Evolutionary conservation across 2,888 invertebrate species (phyloP).

Genomic region (Heterodera filipjevi): DNA sequence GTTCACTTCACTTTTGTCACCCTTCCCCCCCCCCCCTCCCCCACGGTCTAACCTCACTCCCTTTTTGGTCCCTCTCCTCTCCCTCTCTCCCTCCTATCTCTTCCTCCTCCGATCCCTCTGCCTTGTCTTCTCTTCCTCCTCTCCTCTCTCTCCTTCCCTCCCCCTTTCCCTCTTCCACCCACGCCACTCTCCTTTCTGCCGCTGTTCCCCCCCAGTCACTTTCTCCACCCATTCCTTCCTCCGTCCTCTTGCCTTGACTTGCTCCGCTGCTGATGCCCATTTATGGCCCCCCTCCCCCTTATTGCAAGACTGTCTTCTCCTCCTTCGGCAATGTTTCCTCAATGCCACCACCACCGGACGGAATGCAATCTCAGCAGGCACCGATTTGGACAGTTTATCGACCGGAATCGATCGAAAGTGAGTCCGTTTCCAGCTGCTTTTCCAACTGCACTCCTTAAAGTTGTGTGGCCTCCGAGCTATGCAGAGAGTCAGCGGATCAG

Average conservation of each 20-base stretch:
- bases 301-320: conserved; percentile 13
- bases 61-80: too few species aligned
- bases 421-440: background rate
- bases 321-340: background rate
- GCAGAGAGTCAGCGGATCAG: background rate
- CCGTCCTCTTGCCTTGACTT: background rate
- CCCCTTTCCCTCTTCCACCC: background rate
- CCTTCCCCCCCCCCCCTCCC: too few species aligned
- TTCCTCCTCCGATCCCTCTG: too few species aligned
- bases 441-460: background rate
- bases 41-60: too few species aligned
- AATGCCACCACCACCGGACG: background rate
- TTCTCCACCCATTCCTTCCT: background rate
- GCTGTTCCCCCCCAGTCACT: background rate
- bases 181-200: background rate
- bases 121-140: too few species aligned
- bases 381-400: background rate
- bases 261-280: background rate
- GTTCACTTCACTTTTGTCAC: background rate
- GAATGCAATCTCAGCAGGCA: background rate
- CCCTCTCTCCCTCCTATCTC: too few species aligned
- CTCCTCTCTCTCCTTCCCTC: background rate
- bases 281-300: conserved; percentile 18
- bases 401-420: background rate
- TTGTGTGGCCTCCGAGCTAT: conserved; percentile 22